Base-by-base conservation (phyloP, 35 echinoderm and acorn worm species). In the Ophioderma brevispina region DNA sequence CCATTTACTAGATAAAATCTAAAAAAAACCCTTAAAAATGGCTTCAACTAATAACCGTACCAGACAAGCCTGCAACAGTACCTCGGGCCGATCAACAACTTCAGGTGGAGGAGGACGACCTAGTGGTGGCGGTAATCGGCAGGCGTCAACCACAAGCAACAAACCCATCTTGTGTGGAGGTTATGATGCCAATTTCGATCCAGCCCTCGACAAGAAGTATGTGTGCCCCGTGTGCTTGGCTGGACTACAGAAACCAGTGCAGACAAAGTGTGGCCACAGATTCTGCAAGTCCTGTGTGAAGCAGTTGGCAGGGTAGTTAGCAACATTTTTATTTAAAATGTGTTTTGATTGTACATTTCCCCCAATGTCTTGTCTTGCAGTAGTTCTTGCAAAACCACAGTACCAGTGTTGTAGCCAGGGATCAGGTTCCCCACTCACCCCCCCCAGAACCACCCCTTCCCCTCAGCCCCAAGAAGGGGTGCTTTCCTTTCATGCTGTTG, bases 221-320 rank as follows among this genome's bases (percentile, higher is more conserved):
- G 50, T 88, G 30, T 98, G 96, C 80, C 96, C 96, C 0, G 93
- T 98, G 1, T 98, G 96, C 80, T 77, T 98, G 31, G 87, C 90
- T 21, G 96, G 86, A 55, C 85, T 98, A 25, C 77, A 91, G 39
- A 81, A 92, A 21, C 93, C 96, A 31, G 78, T 95, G 11, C 96
- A 98, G 43, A 98, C 96, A 37, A 98, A 95, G 50, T 98, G 96
- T 88, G 96, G 96, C 36, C 96, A 98, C 78, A 81, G 96, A 59
- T 98, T 98, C 36, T 98, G 96, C 37, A 88, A 90, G 79, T 84
- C 84, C 30, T 98, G 96, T 41, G 76, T 98, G 23, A 85, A 15
- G 19, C 81, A 82, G 84, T 88, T 90, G 32, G 85, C 87, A 37
- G 90, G 96, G 96, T 98, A 79, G 87, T 86, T 88, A 1, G 17